Conservation (phyloP, 2,113 vertebrate genomes). For the Pipa parva region DNA sequence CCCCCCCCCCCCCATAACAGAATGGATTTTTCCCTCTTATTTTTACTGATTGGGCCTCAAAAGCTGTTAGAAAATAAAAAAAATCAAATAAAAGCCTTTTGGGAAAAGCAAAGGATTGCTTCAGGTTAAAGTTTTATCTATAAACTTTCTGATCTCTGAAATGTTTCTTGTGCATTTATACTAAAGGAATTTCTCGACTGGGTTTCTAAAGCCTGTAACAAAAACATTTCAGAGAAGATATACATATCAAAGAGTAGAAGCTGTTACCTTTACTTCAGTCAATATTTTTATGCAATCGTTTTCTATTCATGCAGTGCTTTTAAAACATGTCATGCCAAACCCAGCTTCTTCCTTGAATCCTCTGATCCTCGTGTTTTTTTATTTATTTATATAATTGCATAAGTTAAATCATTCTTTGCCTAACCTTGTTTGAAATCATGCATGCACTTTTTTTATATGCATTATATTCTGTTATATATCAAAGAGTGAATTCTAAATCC, state of each 20-base stretch:
- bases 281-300: too few species aligned
- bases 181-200: neutral
- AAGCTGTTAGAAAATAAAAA: constrained; percentile 2
- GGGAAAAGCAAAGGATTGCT: neutral
- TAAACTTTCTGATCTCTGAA: neutral
- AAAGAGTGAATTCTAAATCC: constrained; percentile 9
- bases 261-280: constrained; percentile 3
- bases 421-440: constrained; percentile 11
- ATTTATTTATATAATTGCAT: constrained; percentile 12
- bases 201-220: neutral
- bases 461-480: neutral
- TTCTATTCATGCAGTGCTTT: constrained; percentile 3
- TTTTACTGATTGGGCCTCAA: neutral
- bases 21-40: neutral
- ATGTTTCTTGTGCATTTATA: neutral
- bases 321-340: constrained; percentile 10
- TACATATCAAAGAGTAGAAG: constrained; percentile 23
- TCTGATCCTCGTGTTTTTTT: constrained; percentile 4
- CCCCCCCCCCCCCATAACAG: neutral
- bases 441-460: too few species aligned
- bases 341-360: neutral
- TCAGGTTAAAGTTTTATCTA: neutral
- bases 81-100: neutral
- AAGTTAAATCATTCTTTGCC: constrained; percentile 4
- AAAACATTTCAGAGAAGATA: constrained; percentile 1